Base-by-base conservation (phyloP, 2,113 vertebrate species). In the Stigmatopora argus region DNA sequence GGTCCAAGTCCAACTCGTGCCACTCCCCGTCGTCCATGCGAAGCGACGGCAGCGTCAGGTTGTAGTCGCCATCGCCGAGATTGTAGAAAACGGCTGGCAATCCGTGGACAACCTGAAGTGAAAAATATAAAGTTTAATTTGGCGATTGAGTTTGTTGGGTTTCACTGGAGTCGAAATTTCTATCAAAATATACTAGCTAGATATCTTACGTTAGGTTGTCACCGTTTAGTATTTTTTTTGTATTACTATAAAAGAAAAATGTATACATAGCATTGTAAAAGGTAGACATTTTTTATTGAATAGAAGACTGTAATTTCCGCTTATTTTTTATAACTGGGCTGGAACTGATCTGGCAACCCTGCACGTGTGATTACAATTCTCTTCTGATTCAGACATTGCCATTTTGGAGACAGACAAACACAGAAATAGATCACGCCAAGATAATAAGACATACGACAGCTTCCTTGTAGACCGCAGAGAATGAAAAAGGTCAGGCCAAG, bases 21-120 rank as follows among this genome's bases (percentile, higher is more conserved):
- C 94, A 96, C 57, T 94, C 93, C 19, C 94, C 94, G 1, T 94
- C 91, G 70, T 92, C 87, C 31, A 95, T 78, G 49, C 68, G 91
- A 75, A 90, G 88, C 73, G 86, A 87, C 18, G 91, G 86, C 75
- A 95, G 90, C 0, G 86, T 93, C 47, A 94, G 56, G 78, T 90
- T 90, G 73, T 87, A 89, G 62, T 92, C 89, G 21, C 93, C 93
- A 38, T 96, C 94, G 23, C 94, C 93, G 6, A 95, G 88, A 84
- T 95, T 95, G 87, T 92, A 95, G 15, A 91, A 92, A 71, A 92
- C 93, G 3, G 83, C 78, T 66, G 94, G 89, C 57, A 93, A 82
- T 57, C 94, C 93, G 61, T 86, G 87, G 71, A 83, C 77, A 65
- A 95, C 85, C 94, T 95, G 26, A 31, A 31, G 26, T 31, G 26